Evolutionary conservation across 1,140 invertebrate species (phyloP), one percentile per base, ranked within the genome.

Genomic region (Capitella teleta): DNA sequence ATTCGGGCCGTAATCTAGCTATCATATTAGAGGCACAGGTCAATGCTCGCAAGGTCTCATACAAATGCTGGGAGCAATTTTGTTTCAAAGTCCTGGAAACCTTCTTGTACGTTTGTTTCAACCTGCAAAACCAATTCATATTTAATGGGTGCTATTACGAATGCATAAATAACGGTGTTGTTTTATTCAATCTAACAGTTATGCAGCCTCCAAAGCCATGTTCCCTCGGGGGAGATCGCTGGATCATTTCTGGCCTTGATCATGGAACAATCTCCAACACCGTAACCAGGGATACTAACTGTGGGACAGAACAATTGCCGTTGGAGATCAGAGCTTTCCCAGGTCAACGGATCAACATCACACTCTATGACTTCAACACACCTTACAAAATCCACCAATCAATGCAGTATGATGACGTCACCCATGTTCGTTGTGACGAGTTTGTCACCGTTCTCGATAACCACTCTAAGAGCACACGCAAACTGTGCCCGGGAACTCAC

Each of bases 311-410:
- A 28, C 16, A 18, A 23, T 42, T 25, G 19, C 48, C 48, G 14
- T 23, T 41, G 30, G 18, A 19, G 38, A 50, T 50, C 37, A 5
- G 12, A 19, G 49, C 41, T 30, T 25, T 16, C 18, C 42, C 49
- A 18, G 49, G 49, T 3, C 49, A 51, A 19, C 19, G 28, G 24
- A 28, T 51, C 19, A 51, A 51, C 42, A 14, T 51, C 40, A 51
- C 49, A 26, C 6, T 51, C 24, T 51, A 46, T 30, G 42, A 51
- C 30, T 51, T 51, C 28, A 46, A 25, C 12, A 24, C 28, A 19
- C n/a, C n/a, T n/a, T n/a, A n/a, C n/a, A n/a, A n/a, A n/a, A n/a
- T n/a, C n/a, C n/a, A n/a, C n/a, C n/a, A n/a, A n/a, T n/a, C n/a
- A n/a, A n/a, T n/a, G n/a, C n/a, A n/a, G n/a, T n/a, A n/a, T n/a